Conservation (phyloP, 2,888 invertebrate genomes). For the Orthosia incerta region DNA sequence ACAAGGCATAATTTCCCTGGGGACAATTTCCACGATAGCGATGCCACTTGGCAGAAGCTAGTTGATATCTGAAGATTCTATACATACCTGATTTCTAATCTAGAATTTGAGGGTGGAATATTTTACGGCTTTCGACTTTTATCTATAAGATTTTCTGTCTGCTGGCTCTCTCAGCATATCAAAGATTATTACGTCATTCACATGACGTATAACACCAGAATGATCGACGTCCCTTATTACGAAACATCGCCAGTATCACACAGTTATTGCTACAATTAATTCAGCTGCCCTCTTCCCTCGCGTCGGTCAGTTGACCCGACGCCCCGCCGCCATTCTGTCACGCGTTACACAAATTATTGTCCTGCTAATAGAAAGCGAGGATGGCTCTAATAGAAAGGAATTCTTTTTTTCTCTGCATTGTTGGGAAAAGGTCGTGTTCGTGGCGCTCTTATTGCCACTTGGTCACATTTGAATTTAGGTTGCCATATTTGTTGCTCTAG, state of each 20-base stretch:
- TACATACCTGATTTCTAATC: neutral
- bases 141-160: neutral
- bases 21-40: too few relatives aligned
- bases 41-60: too few relatives aligned
- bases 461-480: neutral
- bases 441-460: neutral
- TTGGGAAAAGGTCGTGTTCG: neutral
- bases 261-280: conserved; percentile 75
- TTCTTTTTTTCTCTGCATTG: conserved; percentile 10
- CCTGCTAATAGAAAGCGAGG: conserved; percentile 52
- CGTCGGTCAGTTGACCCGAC: conserved; percentile 72
- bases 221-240: conserved; percentile 61
- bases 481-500: too few relatives aligned
- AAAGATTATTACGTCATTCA: neutral
- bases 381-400: conserved; percentile 30
- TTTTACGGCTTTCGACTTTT: neutral
- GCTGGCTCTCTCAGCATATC: neutral
- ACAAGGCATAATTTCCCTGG: too few relatives aligned
- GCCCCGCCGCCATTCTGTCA: conserved; percentile 53
- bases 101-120: neutral
- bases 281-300: conserved; percentile 69
- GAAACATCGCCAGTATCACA: conserved; percentile 67
- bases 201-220: conserved; percentile 2
- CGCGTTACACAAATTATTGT: conserved; percentile 60
- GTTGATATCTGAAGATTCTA: too few relatives aligned